A percentile compares a stretch with the other conserved stretches of the same genome.
Conservation (phyloP, 2,797 vertebrate species). For the Acrocephalus scirpaceus region DNA sequence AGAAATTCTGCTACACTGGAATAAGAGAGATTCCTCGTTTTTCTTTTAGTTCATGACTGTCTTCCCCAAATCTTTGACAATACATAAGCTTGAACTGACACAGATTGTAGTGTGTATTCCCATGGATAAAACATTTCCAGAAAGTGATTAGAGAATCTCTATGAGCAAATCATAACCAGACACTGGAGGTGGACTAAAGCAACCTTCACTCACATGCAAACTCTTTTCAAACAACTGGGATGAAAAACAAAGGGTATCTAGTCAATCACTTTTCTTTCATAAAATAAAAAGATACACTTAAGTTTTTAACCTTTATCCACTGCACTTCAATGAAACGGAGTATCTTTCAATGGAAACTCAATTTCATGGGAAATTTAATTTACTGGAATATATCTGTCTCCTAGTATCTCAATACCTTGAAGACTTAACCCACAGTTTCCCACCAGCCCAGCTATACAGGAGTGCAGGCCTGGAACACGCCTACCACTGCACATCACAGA, state of each 20-base stretch:
- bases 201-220: background rate
- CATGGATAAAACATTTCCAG: background rate
- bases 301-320: background rate
- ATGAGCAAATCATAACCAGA: background rate
- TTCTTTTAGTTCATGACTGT: background rate
- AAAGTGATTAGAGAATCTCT: background rate
- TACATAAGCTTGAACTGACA: background rate
- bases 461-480: background rate
- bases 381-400: background rate
- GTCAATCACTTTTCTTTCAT: background rate
- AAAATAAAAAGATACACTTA: background rate
- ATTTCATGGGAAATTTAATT: conserved; percentile 1
- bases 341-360: background rate
- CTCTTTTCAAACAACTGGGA: background rate
- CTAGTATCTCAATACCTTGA: background rate
- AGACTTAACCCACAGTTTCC: background rate
- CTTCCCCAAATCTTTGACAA: background rate
- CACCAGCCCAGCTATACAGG: background rate
- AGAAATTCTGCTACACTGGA: background rate
- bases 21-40: background rate
- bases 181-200: background rate
- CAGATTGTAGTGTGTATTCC: background rate
- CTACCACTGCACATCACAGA: background rate
- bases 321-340: background rate
- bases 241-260: background rate